Conservation (phyloP, 2,797 vertebrate genomes). For the Acropternis orthonyx region DNA sequence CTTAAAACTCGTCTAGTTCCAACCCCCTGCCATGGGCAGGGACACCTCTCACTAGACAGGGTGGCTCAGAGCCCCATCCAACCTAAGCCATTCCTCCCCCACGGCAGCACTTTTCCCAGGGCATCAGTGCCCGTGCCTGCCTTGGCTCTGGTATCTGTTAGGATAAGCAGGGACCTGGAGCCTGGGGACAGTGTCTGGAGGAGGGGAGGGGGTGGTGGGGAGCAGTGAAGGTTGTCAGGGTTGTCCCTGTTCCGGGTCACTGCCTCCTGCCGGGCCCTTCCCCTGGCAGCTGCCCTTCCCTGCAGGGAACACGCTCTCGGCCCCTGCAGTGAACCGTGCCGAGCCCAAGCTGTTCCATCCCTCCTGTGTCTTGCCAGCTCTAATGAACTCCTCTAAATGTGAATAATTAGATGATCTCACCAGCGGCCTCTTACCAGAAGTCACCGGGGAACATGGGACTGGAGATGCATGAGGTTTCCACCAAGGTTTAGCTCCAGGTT, state of each 20-base stretch:
- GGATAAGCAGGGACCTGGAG: not conserved
- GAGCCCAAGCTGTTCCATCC: not conserved
- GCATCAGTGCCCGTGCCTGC: fast-evolving
- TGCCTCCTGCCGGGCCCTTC: not conserved
- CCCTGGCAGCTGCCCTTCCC: not conserved
- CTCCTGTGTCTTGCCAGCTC: not conserved
- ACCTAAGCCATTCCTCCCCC: fast-evolving
- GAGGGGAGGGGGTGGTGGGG: fast-evolving
- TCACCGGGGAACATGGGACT: not conserved
- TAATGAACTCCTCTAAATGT: constrained; percentile 13
- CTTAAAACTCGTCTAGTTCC: not conserved
- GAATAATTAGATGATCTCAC: constrained; percentile 26
- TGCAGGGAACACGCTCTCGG: fast-evolving
- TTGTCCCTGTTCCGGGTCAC: not conserved
- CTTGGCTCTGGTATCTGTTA: not conserved
- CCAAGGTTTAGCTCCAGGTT: not conserved
- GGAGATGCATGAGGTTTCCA: not conserved
- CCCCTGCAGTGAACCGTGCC: not conserved
- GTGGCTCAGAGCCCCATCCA: not conserved
- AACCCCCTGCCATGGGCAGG: not conserved
- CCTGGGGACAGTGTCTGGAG: fast-evolving
- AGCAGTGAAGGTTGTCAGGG: not conserved
- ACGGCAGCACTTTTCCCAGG: not conserved
- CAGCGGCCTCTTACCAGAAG: not conserved
- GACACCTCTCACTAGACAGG: not conserved